Evolutionary conservation across 2,888 invertebrate species (phyloP).

Genomic region (Incurvaria masculella): DNA sequence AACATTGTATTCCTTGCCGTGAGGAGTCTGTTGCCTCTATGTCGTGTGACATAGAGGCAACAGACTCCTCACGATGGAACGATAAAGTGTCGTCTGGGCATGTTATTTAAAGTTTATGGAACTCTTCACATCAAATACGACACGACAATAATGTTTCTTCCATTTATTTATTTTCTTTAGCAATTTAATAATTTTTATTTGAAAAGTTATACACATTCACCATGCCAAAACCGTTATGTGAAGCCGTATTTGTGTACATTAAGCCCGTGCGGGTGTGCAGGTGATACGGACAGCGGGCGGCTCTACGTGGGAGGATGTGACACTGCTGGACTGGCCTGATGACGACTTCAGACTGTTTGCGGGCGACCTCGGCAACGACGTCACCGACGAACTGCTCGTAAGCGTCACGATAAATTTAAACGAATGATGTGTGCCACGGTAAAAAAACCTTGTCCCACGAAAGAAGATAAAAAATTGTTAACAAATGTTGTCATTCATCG

Average conservation of each 20-base stretch:
- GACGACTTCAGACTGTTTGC: slow-evolving; percentile 99
- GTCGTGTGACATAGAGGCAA: too few species aligned
- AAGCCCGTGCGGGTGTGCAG: too few species aligned
- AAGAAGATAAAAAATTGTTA: too few species aligned
- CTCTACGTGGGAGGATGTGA: slow-evolving; percentile 94
- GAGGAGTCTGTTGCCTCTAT: too few species aligned
- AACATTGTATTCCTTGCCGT: too few species aligned
- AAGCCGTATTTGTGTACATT: too few species aligned
- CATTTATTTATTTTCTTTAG: neutral
- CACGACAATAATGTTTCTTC: neutral
- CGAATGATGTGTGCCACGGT: neutral
- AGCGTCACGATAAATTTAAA: slow-evolving; percentile 15
- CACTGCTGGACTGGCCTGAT: slow-evolving; percentile 94
- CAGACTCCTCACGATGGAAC: too few species aligned
- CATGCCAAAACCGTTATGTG: neutral
- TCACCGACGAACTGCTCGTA: slow-evolving; percentile 92
- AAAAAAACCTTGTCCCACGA: too few species aligned
- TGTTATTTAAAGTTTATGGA: too few species aligned
- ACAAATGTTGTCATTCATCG: too few species aligned
- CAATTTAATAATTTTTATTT: neutral
- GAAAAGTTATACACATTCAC: neutral
- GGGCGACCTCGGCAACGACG: slow-evolving; percentile 99
- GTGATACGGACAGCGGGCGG: slow-evolving; percentile 91
- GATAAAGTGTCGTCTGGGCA: too few species aligned
- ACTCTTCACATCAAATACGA: neutral